phyloP scores from a whole-genome alignment of 2,888 invertebrate genomes.

The Germaria angustata region DNA sequence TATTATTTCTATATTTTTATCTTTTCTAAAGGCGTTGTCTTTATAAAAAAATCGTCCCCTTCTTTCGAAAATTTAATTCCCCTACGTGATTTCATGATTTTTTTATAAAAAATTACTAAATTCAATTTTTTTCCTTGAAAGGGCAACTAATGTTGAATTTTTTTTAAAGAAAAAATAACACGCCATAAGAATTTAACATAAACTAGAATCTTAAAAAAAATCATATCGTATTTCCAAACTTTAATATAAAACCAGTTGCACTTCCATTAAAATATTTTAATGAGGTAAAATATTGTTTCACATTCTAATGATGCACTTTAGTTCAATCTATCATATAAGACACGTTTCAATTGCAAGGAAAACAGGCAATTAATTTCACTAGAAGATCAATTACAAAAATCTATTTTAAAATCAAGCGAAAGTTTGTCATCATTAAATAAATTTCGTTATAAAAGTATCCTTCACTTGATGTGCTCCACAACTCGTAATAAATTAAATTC shows the following conservation, averaged over 20 bases:
- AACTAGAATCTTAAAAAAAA: neutral
- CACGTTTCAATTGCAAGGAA: neutral
- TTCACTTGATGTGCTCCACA: conserved; percentile 21
- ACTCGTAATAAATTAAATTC: neutral
- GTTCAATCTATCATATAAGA: neutral
- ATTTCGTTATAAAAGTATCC: neutral
- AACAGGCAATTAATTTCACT: conserved; percentile 46
- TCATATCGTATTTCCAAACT: neutral
- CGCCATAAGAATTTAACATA: neutral
- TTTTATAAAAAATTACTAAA: no score
- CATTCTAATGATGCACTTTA: conserved; percentile 25
- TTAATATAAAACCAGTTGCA: neutral
- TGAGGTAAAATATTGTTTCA: conserved; percentile 3
- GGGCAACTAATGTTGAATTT: no score
- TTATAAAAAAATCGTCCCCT: no score
- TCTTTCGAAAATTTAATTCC: no score
- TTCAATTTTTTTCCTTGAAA: no score
- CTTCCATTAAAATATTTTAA: neutral
- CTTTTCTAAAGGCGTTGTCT: no score
- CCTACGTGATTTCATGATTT: no score
- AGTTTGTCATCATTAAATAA: conserved; percentile 63
- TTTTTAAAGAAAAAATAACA: no score
- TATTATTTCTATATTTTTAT: no score
- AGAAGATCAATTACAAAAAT: conserved; percentile 57
- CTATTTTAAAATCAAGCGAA: conserved; percentile 61